These are phyloP conservation scores for Napeogenes sylphis DNA, from an alignment of 2,888 invertebrate species.

Conservation along the genomic window DNA sequence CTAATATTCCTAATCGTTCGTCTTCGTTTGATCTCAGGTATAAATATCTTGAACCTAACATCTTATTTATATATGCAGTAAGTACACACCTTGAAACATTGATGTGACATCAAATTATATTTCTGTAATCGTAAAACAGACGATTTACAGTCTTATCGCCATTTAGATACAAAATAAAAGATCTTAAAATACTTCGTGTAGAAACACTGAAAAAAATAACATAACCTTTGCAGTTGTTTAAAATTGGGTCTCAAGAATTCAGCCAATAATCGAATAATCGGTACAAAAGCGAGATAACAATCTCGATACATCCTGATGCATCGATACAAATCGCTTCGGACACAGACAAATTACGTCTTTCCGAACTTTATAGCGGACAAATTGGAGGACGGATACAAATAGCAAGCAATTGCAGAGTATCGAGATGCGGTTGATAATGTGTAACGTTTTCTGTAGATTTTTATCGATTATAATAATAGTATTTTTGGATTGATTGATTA, in stretches of 20 bases:
- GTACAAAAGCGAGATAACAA: slow-evolving; percentile 66
- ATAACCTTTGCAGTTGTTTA: slow-evolving; percentile 11
- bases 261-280: slow-evolving; percentile 55
- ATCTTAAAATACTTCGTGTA: no score
- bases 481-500: neutral
- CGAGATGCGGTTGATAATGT: slow-evolving; percentile 17
- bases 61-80: slow-evolving; percentile 14
- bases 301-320: slow-evolving; percentile 56
- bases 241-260: neutral
- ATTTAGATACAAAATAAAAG: neutral
- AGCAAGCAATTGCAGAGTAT: slow-evolving; percentile 22
- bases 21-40: slow-evolving; percentile 38
- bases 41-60: slow-evolving; percentile 28
- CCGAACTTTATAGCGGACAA: slow-evolving; percentile 63
- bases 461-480: slow-evolving; percentile 18
- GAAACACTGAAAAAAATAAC: no score
- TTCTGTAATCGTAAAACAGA: no score
- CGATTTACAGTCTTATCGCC: neutral
- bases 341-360: slow-evolving; percentile 70
- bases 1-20: slow-evolving; percentile 35
- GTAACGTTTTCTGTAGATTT: slow-evolving; percentile 21
- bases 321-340: slow-evolving; percentile 62
- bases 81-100: slow-evolving; percentile 15
- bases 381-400: slow-evolving; percentile 47
- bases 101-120: slow-evolving; percentile 23